Conservation (phyloP, 2,113 vertebrate species). For the Chionodraco myersi region DNA sequence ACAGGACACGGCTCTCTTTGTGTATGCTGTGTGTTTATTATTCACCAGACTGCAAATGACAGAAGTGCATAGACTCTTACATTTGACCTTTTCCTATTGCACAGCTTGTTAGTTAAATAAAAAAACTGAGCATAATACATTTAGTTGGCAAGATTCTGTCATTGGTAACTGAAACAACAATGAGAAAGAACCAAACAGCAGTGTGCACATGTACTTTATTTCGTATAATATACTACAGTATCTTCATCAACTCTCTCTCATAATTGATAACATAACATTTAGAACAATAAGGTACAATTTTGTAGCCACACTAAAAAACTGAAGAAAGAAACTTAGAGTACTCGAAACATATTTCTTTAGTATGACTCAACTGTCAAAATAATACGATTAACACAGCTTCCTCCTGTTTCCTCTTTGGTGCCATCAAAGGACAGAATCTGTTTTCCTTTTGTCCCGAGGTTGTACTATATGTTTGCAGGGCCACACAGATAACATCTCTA, state of each 20-base stretch:
- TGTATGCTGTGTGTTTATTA: constrained; percentile 27
- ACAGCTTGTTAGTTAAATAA: neutral
- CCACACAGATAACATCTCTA: neutral
- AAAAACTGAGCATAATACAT: neutral
- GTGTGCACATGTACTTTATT: neutral
- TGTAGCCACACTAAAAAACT: neutral
- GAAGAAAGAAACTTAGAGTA: no score
- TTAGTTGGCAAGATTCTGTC: neutral
- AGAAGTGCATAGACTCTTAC: constrained; percentile 5
- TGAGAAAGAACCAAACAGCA: neutral
- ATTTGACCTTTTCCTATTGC: neutral
- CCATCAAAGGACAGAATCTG: neutral
- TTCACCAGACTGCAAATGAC: constrained; percentile 11
- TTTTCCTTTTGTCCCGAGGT: neutral
- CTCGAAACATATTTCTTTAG: neutral
- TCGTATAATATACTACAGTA: neutral
- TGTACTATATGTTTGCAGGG: neutral
- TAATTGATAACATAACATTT: neutral
- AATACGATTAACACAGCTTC: neutral
- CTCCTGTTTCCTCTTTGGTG: neutral
- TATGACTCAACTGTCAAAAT: neutral
- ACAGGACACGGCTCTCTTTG: constrained; percentile 45
- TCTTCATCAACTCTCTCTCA: neutral
- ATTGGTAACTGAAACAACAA: neutral
- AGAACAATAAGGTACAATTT: neutral